Evolutionary conservation across 2,113 vertebrate species (phyloP).

Genomic region (Oreochromis tanganicae): DNA sequence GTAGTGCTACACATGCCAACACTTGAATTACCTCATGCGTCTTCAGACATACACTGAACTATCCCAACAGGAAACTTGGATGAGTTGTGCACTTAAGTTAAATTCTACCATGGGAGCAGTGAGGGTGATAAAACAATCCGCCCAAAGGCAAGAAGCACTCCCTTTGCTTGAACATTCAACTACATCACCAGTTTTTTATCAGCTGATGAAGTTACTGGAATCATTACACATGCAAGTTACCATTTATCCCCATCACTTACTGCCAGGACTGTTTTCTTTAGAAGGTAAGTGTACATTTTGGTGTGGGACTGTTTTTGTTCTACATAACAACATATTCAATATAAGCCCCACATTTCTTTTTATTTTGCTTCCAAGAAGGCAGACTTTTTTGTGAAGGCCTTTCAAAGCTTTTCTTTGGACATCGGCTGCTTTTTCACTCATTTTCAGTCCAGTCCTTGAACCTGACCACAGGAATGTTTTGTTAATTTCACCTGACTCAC

Average conservation of each 20-base stretch:
- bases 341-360: not conserved
- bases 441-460: not conserved
- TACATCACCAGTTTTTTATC: not conserved
- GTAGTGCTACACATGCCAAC: not conserved
- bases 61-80: not conserved
- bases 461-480: not conserved
- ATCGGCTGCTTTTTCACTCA: not conserved
- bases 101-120: not conserved
- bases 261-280: not conserved
- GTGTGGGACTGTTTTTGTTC: not conserved
- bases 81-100: not conserved
- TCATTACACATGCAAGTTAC: not conserved
- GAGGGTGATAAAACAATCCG: not conserved
- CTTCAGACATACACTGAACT: not conserved
- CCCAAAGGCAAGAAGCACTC: not conserved
- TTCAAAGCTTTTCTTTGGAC: not conserved
- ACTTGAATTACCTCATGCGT: not conserved
- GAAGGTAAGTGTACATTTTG: not conserved
- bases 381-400: not conserved
- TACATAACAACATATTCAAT: not conserved
- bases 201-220: not conserved
- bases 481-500: not conserved
- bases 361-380: not conserved
- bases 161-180: not conserved
- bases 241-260: not conserved